phyloP scores from a whole-genome alignment of 2,113 vertebrate genomes.

The Oncorhynchus mykiss region DNA sequence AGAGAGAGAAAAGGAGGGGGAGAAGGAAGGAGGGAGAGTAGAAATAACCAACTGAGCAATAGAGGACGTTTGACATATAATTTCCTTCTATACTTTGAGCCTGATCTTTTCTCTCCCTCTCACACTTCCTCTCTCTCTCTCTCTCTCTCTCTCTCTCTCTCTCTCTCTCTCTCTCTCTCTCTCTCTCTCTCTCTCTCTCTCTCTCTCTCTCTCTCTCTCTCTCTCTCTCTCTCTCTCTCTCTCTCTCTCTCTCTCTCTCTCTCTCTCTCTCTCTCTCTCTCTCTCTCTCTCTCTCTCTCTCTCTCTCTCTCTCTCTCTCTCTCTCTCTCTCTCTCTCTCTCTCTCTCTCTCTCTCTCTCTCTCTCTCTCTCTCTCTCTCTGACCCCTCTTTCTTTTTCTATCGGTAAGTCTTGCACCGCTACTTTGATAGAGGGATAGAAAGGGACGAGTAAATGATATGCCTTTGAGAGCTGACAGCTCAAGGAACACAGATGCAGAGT shows the following conservation, averaged over 20 bases:
- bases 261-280: constrained; percentile 5
- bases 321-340: constrained; percentile 5
- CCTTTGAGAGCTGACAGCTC: constrained; percentile 60
- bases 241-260: constrained; percentile 3
- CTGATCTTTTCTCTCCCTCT: neutral
- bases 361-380: constrained; percentile 9
- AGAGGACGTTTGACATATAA: too few species aligned
- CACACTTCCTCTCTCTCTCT: neutral
- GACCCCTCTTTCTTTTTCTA: constrained; percentile 12
- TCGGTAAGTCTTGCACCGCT: constrained; percentile 40
- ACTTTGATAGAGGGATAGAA: neutral
- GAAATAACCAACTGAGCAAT: neutral
- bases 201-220: constrained; percentile 9
- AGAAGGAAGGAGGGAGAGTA: neutral
- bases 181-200: constrained; percentile 10
- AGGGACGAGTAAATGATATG: constrained; percentile 53
- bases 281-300: constrained; percentile 4
- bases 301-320: neutral
- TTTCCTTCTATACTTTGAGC: neutral
- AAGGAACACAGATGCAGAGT: constrained; percentile 64
- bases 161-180: constrained; percentile 10
- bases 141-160: constrained; percentile 10
- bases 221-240: constrained; percentile 4
- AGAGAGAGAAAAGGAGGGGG: neutral
- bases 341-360: constrained; percentile 1